Base-by-base conservation (phyloP, 1,140 invertebrate species). In the Cydia fagiglandana region DNA sequence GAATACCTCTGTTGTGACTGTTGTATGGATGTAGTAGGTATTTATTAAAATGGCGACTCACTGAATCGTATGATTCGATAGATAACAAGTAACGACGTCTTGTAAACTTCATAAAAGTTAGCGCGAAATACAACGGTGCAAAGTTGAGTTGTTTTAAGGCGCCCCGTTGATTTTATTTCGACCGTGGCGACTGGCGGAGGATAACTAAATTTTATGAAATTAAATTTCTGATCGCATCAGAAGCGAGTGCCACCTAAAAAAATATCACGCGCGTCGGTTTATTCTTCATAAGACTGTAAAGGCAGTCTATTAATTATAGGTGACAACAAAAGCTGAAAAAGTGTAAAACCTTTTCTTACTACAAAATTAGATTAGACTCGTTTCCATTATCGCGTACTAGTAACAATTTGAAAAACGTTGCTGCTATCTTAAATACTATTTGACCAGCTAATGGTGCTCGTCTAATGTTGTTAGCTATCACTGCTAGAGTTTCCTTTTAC, bases 81-180 rank as follows among this genome's bases (percentile, higher is more conserved):
- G 56, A 61, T 61, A 61, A 61, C 56, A 61, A 61, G 17, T 61
- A 61, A 61, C 20, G 56, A 61, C 56, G 20, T 61, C 56, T 61
- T 24, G 56, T 61, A 61, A 61, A 61, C 56, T 61, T 61, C 17
- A 61, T 61, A 61, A 61, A 61, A 61, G 56, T 20, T 61, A 61
- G 56, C 56, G 56, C 17, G 10, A 24, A 24, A 61, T 61, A 24
- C 20, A 61, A 61, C 10, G 20, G 17, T 24, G 56, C 56, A 10
- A 61, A 61, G 56, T 61, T 61, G 24, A 12, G 17, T n/a, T 10
- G 20, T 61, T 61, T 61, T 61, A 61, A 61, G 56, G 56, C 56
- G 20, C 20, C 56, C 56, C 20, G 20, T 61, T 61, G 56, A 61
- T 61, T 61, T 61, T 10, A 61, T 61, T 61, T 24, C 20, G 56